A percentile compares a stretch with the other conserved stretches of the same genome.
These are phyloP conservation scores for Magallana angulata DNA, from an alignment of 1,140 invertebrate genomes.

Conservation along the genomic window DNA sequence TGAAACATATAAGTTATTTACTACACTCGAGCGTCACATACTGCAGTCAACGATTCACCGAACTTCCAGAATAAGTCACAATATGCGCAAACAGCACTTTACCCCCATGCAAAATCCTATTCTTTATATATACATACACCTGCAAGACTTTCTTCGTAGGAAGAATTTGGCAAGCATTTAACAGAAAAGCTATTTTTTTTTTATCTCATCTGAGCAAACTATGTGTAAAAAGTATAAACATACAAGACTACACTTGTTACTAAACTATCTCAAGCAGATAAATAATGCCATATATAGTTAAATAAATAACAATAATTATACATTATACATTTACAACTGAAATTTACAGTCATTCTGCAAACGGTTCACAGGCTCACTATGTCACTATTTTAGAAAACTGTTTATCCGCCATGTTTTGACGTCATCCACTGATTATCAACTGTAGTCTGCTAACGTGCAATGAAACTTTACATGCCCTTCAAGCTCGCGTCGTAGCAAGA, in stretches of 20 bases:
- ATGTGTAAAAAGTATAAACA: conserved; percentile 24
- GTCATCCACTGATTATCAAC: conserved; percentile 35
- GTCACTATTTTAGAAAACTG: neutral
- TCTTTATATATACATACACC: conserved; percentile 17
- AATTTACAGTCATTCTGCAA: conserved; percentile 32
- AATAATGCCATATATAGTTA: conserved; percentile 28
- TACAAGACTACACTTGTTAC: conserved; percentile 33
- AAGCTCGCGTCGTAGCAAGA: conserved; percentile 25
- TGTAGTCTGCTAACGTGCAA: conserved; percentile 37
- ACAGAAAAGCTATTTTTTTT: neutral
- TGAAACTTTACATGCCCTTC: neutral
- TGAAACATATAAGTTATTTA: neutral
- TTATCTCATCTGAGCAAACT: neutral
- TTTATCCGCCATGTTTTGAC: conserved; percentile 35
- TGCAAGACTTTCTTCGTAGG: conserved; percentile 14
- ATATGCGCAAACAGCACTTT: conserved; percentile 37
- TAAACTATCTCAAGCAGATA: conserved; percentile 35
- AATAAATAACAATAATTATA: conserved; percentile 36
- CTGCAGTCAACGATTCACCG: conserved; percentile 23
- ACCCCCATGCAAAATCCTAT: conserved; percentile 1
- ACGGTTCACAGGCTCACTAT: neutral
- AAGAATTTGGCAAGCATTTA: conserved; percentile 19
- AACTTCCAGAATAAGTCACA: conserved; percentile 25
- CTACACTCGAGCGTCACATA: conserved; percentile 25
- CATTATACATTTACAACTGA: conserved; percentile 36